Conservation (phyloP, 2,113 vertebrate species). For the Gallinago jamesoni region DNA sequence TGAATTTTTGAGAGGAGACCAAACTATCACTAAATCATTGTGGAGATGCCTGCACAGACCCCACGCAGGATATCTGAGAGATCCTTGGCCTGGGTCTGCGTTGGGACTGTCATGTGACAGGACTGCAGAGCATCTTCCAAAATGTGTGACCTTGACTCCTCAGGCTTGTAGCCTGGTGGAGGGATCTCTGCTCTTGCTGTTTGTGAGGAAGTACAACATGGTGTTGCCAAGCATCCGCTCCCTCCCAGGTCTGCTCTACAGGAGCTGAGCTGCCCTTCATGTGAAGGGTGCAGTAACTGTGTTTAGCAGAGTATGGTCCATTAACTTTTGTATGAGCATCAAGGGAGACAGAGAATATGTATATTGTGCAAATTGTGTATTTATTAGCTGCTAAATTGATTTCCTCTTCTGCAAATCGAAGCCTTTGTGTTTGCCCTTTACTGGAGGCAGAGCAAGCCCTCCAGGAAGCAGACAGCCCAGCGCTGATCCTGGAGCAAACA, state of each 20-base stretch:
- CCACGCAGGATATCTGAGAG: rapidly evolving
- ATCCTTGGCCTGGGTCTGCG: background rate
- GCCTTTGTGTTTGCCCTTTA: slow-evolving; percentile 17
- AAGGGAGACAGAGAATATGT: background rate
- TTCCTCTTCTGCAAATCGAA: slow-evolving; percentile 24
- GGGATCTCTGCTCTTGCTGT: background rate
- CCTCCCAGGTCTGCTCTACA: background rate
- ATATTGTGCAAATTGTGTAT: background rate
- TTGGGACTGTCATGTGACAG: background rate
- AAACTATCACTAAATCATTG: background rate
- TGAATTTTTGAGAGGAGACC: background rate
- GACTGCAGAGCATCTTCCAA: slow-evolving; percentile 15
- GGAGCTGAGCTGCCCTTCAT: rapidly evolving
- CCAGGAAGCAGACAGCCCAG: background rate
- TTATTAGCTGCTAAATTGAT: slow-evolving; percentile 59
- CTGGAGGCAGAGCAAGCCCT: background rate
- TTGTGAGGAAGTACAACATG: background rate
- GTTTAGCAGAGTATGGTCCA: background rate
- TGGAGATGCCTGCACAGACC: background rate
- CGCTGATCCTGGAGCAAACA: background rate
- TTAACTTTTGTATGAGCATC: background rate
- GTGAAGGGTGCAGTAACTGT: rapidly evolving
- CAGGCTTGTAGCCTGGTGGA: background rate
- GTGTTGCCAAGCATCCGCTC: rapidly evolving
- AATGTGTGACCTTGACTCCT: background rate